Conservation (phyloP, 2,797 vertebrate genomes). For the Chaetodon trifasciatus region DNA sequence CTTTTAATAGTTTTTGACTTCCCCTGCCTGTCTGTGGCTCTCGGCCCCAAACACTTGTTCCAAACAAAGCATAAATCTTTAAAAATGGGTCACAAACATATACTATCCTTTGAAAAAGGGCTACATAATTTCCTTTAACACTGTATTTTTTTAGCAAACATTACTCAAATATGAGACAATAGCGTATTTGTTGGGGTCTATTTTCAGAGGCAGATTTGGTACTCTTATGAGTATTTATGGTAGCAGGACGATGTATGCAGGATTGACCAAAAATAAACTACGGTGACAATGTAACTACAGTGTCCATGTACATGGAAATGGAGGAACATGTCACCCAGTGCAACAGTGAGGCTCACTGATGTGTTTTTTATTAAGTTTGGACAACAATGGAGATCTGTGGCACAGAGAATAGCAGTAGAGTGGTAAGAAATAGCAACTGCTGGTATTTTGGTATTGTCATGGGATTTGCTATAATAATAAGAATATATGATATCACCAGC, state of each 20-base stretch:
- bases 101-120: neutral
- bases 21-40: neutral
- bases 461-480: neutral
- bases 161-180: neutral
- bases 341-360: neutral
- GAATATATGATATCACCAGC: neutral
- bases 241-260: neutral
- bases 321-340: neutral
- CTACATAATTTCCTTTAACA: neutral
- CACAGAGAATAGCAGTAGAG: neutral
- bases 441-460: slow-evolving; percentile 7
- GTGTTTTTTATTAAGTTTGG: neutral
- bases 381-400: neutral
- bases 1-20: neutral
- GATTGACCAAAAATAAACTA: neutral
- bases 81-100: neutral
- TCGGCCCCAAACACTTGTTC: neutral
- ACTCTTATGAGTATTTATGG: neutral
- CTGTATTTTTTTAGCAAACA: neutral
- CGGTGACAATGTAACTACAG: neutral
- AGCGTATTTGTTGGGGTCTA: neutral
- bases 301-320: neutral
- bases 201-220: neutral
- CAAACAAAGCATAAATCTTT: neutral
- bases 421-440: neutral